Conservation (phyloP, 2,113 vertebrate genomes). For the Trichechus manatus region DNA sequence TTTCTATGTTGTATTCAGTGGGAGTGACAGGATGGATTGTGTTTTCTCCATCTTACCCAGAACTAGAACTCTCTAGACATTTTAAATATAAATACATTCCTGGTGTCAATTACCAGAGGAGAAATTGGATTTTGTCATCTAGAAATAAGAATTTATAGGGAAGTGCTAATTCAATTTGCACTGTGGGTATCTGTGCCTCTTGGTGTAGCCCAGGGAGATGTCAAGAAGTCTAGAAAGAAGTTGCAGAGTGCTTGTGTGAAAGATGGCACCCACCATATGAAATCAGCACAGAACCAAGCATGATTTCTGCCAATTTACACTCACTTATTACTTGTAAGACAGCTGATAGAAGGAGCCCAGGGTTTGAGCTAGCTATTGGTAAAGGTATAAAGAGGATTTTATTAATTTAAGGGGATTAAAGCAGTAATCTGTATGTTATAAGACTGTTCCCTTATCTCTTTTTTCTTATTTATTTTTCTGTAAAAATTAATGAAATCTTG, state of each 20-base stretch:
- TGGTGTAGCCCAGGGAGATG: not conserved
- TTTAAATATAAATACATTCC: not conserved
- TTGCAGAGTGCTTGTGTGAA: not conserved
- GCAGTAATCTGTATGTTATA: not conserved
- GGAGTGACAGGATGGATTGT: not conserved
- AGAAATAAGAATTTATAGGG: not conserved
- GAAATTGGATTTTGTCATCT: not conserved
- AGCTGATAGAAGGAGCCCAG: not conserved
- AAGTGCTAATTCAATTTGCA: not conserved
- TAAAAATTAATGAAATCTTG: not conserved
- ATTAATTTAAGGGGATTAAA: not conserved
- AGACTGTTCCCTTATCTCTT: not conserved
- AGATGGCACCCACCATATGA: not conserved
- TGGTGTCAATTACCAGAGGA: not conserved
- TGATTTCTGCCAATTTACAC: not conserved
- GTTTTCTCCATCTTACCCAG: not conserved
- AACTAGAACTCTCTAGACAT: not conserved
- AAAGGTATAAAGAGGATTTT: not conserved
- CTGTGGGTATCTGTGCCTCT: not conserved
- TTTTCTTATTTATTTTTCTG: not conserved
- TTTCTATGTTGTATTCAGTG: not conserved
- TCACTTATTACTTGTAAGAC: not conserved
- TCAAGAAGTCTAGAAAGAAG: not conserved
- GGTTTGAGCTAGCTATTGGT: not conserved
- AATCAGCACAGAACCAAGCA: not conserved